Conservation (phyloP, 1,140 invertebrate species). For the Aphaenogaster ashmeadi region DNA sequence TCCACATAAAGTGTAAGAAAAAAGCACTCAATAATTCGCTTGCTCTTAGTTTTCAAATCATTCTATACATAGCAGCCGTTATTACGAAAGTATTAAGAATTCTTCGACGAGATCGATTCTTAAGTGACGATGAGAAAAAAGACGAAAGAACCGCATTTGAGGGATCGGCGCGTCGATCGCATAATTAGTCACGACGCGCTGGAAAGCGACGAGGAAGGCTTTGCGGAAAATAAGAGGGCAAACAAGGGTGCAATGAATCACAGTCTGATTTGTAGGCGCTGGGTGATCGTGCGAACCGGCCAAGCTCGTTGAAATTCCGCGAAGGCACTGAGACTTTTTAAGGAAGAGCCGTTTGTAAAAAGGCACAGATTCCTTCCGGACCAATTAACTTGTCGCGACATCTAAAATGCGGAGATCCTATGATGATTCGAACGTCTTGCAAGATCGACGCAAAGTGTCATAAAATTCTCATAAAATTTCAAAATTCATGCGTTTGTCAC, state of each 20-base stretch:
- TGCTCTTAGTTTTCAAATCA: conserved; percentile 15
- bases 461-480: not conserved
- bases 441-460: not conserved
- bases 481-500: not conserved
- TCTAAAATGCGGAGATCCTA: not conserved
- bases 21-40: not conserved
- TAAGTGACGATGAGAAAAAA: conserved; percentile 51
- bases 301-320: conserved; percentile 68
- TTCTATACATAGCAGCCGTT: conserved; percentile 1
- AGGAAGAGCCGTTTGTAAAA: conserved; percentile 40
- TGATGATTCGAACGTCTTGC: not conserved
- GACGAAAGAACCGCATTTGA: conserved; percentile 51
- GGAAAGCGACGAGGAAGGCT: not conserved
- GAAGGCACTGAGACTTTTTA: conserved; percentile 56
- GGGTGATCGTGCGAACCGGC: conserved; percentile 36
- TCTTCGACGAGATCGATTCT: conserved; percentile 38
- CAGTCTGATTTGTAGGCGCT: conserved; percentile 68
- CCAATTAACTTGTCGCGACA: conserved; percentile 55
- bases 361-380: conserved; percentile 8
- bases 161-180: conserved; percentile 68
- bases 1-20: not conserved
- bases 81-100: conserved; percentile 40
- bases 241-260: conserved; percentile 67
- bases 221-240: conserved; percentile 51
- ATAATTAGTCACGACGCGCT: conserved; percentile 68